phyloP scores from a whole-genome alignment of 2,113 vertebrate species.

The Nibea coibor region DNA sequence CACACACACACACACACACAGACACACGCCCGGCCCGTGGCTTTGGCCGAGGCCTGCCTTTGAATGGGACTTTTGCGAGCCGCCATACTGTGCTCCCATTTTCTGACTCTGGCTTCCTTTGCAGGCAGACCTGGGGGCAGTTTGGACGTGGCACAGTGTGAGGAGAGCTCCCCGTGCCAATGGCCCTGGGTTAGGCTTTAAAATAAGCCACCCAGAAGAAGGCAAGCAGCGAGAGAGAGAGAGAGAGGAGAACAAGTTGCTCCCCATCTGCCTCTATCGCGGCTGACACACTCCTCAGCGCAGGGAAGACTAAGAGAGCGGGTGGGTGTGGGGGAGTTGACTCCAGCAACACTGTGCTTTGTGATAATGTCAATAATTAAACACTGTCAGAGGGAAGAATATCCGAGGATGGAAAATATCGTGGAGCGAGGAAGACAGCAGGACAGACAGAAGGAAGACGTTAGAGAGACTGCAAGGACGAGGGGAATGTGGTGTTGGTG shows the following conservation, averaged over 20 bases:
- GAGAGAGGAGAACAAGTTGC: slow-evolving; percentile 21
- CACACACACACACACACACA: neutral
- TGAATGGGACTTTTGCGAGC: slow-evolving; percentile 25
- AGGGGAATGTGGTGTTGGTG: slow-evolving; percentile 7
- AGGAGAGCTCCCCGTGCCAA: slow-evolving; percentile 51
- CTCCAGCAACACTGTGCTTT: slow-evolving; percentile 23
- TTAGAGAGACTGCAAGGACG: neutral
- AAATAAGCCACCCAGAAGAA: slow-evolving; percentile 54
- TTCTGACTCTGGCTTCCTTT: slow-evolving; percentile 37
- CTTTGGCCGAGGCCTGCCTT: too few relatives aligned
- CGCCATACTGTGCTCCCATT: slow-evolving; percentile 69
- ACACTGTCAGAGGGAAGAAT: slow-evolving; percentile 11
- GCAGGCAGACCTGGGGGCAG: slow-evolving; percentile 50
- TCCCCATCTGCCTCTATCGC: slow-evolving; percentile 43
- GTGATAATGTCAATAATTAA: slow-evolving; percentile 59
- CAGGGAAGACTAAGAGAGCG: neutral
- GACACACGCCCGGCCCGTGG: slow-evolving; percentile 2
- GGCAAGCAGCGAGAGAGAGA: too few relatives aligned
- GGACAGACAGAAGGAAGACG: neutral
- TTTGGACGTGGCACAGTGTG: slow-evolving; percentile 36
- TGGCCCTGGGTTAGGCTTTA: slow-evolving; percentile 52
- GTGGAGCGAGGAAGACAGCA: too few relatives aligned
- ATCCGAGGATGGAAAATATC: neutral
- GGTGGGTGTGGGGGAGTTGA: slow-evolving; percentile 29
- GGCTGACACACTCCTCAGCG: slow-evolving; percentile 19